Base-by-base conservation (phyloP, 2,797 vertebrate genomes). In the Pipistrellus nathusii region DNA sequence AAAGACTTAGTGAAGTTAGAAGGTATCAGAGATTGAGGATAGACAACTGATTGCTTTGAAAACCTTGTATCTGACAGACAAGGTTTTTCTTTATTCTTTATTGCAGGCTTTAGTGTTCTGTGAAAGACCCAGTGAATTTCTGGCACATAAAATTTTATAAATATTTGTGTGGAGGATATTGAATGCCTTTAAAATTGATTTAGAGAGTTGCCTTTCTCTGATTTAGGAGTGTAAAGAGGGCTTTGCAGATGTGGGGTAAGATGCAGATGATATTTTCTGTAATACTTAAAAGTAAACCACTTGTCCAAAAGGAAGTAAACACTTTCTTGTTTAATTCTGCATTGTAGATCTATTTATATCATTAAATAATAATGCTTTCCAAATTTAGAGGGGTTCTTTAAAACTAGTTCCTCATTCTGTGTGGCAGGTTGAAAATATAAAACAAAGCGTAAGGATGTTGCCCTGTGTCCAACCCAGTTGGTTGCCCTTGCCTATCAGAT, bases 1-100 rank as follows among this genome's bases (percentile, higher is more conserved):
- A 66, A 91, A 87, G 53, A 91, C 21, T 81, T 81, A 84, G 20
- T 80, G 35, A 94, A 38, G 20, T 68, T 80, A 89, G 53, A 87
- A 80, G 41, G 8, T 55, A 23, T 41, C 66, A 93, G 46, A 68
- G 30, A 80, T 41, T 30, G 78, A 27, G 18, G 25, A 66, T 69
- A 80, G 53, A 69, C 14, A 53, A 14, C 66, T 85, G 27, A 83
- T 57, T 78, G 44, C 27, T 84, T 59, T 66, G n/a, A 85, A 88
- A 82, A 88, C 69, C n/a, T 93, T 77, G 11, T 71, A 88, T 82
- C 21, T 69, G 48, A 44, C 15, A 64, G n/a, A 80, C 35, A 46
- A 5, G 23, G 13, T 69, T 88, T 72, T 93, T 83, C 77, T 78
- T 73, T 55, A 48, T 77, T 92, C n/a, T 15, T 77, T 15, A 15